phyloP scores from a whole-genome alignment of 1,140 invertebrate species.

The Phymastichus coffea region DNA sequence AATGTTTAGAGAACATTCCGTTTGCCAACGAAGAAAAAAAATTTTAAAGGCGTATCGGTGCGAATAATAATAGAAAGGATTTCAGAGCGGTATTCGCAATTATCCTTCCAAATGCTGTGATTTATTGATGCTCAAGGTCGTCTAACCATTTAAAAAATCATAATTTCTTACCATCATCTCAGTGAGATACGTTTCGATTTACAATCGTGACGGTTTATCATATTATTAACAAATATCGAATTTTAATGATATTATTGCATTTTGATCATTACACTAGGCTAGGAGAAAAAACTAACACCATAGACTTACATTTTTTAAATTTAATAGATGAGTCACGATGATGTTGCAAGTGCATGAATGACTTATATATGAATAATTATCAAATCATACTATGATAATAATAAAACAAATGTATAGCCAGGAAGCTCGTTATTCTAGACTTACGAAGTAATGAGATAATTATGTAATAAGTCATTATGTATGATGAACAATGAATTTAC shows the following conservation, averaged over 20 bases:
- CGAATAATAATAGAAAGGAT: not conserved
- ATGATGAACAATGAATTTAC: not conserved
- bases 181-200: constrained; percentile 11
- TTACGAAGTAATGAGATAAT: constrained; percentile 20
- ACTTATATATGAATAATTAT: constrained; percentile 11
- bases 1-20: not conserved
- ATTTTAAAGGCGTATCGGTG: constrained; percentile 4
- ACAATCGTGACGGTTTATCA: constrained; percentile 19
- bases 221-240: too few species aligned
- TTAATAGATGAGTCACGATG: constrained; percentile 5
- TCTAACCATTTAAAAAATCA: constrained; percentile 21
- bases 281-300: constrained; percentile 4
- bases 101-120: constrained; percentile 40
- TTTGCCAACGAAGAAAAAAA: not conserved
- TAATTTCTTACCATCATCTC: constrained; percentile 14
- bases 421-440: constrained; percentile 5
- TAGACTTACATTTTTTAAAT: constrained; percentile 16
- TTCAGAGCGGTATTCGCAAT: constrained; percentile 20
- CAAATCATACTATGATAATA: too few species aligned
- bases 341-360: not conserved
- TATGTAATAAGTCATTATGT: constrained; percentile 2
- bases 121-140: constrained; percentile 28
- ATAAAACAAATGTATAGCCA: too few species aligned
- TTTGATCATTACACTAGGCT: constrained; percentile 14
- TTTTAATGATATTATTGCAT: constrained; percentile 8